Base-by-base conservation (phyloP, 2,888 invertebrate species). In the Argyresthia goedartella region DNA sequence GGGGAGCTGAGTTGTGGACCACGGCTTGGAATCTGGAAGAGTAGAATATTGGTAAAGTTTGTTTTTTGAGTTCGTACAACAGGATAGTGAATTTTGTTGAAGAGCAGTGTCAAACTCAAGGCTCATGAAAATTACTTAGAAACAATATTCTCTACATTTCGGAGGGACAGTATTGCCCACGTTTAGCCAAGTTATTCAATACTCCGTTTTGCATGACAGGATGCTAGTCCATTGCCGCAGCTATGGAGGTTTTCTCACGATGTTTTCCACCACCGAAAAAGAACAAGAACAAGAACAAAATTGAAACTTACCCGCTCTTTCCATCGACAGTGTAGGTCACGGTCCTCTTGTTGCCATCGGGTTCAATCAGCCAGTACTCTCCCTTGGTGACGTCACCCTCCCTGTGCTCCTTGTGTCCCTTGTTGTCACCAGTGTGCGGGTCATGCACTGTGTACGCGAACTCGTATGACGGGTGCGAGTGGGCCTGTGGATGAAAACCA, bases 401-500 rank as follows among this genome's bases (percentile, higher is more conserved):
- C 50, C 88, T 73, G 33, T 60, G 58, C 61, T 89, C 89, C 46
- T 84, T 70, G 55, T 88, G 88, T 53, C 77, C 81, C 65, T 88
- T 88, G 54, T 73, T 68, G 66, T 89, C 89, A 56, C 88, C 88
- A 15, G 88, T 89, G 64, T 88, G 81, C 51, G 86, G 85, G 65
- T 89, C 89, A 54, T 79, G 66, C 52, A 89, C 89, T 60, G 80
- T 81, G 67, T 89, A 89, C 57, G 82, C 85, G 79, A 84, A 89
- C 60, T 87, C 84, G 67, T 86, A 86, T 67, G 77, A 75, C 55
- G 86, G 85, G 79, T 84, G 81, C 71, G 82, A 61, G 72, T 65
- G 67, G 51, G 79, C 84, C 85, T 84, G 58, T n/a, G 39, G 25
- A 25, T 4, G 3, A 25, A 25, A 4, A 4, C 25, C 6, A 25